Base-by-base conservation (phyloP, 2,888 invertebrate genomes). In the Adelognathus sp. region DNA sequence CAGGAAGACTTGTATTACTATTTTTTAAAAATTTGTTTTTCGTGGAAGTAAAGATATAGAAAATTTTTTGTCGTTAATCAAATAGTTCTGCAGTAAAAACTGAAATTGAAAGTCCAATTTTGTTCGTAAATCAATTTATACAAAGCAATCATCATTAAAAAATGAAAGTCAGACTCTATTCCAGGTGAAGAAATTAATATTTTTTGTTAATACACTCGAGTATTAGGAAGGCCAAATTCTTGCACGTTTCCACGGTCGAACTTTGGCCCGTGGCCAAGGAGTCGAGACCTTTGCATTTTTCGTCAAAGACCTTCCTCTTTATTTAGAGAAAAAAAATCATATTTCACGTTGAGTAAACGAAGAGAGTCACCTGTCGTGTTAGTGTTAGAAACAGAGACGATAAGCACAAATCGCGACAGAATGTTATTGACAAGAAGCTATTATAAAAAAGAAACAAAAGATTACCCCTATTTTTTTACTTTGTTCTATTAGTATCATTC, bases 381-480 rank as follows among this genome's bases (percentile, higher is more conserved):
- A 27, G 16, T 46, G 58, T 70, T 70, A 70, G 70, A 33, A 31
- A 46, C 58, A 33, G 16, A 31, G 52, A 39, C 16, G 27, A 27
- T 36, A 70, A 70, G 69, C 69, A n/a, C 36, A 33, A 60, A 44
- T 31, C 46, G 18, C 16, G 54, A 56, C 54, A 50, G 3, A 60
- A 50, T 70, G 70, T 70, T 70, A 70, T 60, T 70, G n/a, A 33
- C 58, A 60, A 24, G 16, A n/a, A n/a, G n/a, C n/a, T 58, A 6
- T 69, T 1, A 11, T 21, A 44, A 56, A 54, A 27, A 41, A 9
- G 21, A 16, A 11, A 18, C 3, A 18, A 39, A 29, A 24, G 18
- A 14, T 9, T 24, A 2, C n/a, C n/a, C n/a, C n/a, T n/a, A 16
- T 27, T 16, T 33, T 4, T n/a, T 18, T 31, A 11, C 2, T 9